These are phyloP conservation scores for Leptinotarsa rubiginosa DNA, from an alignment of 2,888 invertebrate genomes.

Conservation along the genomic window DNA sequence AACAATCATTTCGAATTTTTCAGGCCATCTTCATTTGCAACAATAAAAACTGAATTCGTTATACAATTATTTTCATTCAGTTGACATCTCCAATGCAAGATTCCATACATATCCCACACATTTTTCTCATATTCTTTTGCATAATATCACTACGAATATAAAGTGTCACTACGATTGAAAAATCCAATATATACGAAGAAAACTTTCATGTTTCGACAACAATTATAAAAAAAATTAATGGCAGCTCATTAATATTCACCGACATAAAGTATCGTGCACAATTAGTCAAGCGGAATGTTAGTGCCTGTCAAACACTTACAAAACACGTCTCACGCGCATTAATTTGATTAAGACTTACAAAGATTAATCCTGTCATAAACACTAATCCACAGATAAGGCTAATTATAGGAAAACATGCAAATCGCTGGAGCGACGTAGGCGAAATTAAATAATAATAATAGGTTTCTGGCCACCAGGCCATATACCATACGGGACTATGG, in stretches of 20 bases:
- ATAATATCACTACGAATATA: neutral
- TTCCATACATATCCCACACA: too few species aligned
- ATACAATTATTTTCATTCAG: neutral
- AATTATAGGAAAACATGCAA: slow-evolving; percentile 27
- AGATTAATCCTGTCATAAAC: slow-evolving; percentile 5
- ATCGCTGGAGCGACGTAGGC: slow-evolving; percentile 29
- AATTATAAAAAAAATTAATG: neutral
- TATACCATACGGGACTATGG: slow-evolving; percentile 6
- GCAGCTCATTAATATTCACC: neutral
- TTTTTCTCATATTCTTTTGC: too few species aligned
- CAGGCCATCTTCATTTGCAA: neutral
- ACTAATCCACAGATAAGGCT: slow-evolving; percentile 21
- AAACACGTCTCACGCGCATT: slow-evolving; percentile 16
- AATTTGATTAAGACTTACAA: slow-evolving; percentile 15
- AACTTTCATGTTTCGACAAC: neutral
- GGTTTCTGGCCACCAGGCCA: slow-evolving; percentile 1
- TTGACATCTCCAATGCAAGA: too few species aligned
- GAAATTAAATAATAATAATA: slow-evolving; percentile 36
- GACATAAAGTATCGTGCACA: neutral
- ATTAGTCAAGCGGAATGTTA: neutral
- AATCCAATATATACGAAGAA: neutral
- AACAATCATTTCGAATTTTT: neutral
- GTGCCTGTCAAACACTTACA: slow-evolving; percentile 2
- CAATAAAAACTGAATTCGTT: neutral
- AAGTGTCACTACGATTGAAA: neutral